A percentile compares a stretch with the other conserved stretches of the same genome.
Conservation (phyloP, 2,113 vertebrate species). For the Eptatretus burgeri region DNA sequence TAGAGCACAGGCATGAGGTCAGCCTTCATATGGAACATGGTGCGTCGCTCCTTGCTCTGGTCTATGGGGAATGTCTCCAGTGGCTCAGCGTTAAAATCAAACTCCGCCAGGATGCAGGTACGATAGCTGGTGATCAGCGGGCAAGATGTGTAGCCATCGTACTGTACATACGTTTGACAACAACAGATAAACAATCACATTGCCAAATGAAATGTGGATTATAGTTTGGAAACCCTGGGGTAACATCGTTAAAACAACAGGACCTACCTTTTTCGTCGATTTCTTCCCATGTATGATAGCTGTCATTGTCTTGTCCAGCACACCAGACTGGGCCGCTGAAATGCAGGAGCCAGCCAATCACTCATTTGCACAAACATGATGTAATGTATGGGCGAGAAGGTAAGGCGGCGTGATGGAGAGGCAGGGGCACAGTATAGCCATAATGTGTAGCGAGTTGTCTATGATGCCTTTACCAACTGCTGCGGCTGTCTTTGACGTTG, state of each 20-base stretch:
- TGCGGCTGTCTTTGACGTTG: conserved; percentile 58
- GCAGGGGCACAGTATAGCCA: too few species aligned
- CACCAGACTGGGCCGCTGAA: conserved; percentile 49
- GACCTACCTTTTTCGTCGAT: conserved; percentile 32
- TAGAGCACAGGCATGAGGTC: conserved; percentile 74
- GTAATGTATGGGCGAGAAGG: too few species aligned
- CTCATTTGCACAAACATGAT: neutral
- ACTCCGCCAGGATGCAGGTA: conserved; percentile 64
- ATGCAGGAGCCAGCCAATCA: neutral
- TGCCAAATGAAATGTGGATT: neutral
- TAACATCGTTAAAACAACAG: neutral
- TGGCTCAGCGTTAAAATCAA: conserved; percentile 45
- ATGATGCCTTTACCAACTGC: conserved; percentile 34
- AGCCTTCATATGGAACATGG: conserved; percentile 78
- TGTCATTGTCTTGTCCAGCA: conserved; percentile 49
- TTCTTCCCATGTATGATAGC: conserved; percentile 38
- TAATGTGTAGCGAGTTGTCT: too few species aligned
- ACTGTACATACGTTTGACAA: conserved; percentile 19
- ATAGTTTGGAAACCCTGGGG: neutral
- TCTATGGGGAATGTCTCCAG: conserved; percentile 85
- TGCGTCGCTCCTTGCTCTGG: conserved; percentile 49
- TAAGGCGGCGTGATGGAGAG: too few species aligned
- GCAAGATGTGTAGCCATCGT: conserved; percentile 84
- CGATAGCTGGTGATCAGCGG: conserved; percentile 61
- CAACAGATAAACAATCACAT: neutral